Evolutionary conservation across 2,113 vertebrate species (phyloP), one percentile per base, ranked within the genome.

Genomic region (Cinclus cinclus): DNA sequence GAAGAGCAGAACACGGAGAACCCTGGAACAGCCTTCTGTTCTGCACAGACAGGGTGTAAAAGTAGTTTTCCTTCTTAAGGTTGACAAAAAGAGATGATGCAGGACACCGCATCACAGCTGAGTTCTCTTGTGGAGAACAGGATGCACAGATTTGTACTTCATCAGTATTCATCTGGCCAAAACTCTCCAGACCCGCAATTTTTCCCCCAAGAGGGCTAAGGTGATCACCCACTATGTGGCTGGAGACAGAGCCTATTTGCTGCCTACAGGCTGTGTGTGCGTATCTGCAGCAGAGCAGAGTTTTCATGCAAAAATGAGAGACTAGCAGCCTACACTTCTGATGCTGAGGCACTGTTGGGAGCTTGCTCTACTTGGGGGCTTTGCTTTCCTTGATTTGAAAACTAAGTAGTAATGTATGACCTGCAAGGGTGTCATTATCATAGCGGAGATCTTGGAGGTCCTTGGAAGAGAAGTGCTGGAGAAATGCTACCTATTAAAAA

Each of bases 401-500:
- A 68, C 20, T 42, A 55, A 18, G 60, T 18, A 92, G 41, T 52
- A 73, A 81, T 41, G n/a, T 35, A 76, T 41, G 78, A 95, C 33
- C 69, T 83, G 44, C 46, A 59, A 87, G 52, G 37, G 47, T 70
- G 68, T 74, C 35, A 50, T 74, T 69, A 90, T 53, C 55, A 50
- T 16, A 55, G 35, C 64, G 73, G 75, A 74, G 56, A 74, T 83
- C 90, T 55, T 42, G 53, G 59, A 86, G 75, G 44, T 90, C 35
- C 35, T 67, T 68, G 68, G 75, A 73, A 91, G 49, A 84, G 50
- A 86, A 89, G 11, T 52, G 68, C 50, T 69, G 27, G 52, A 90
- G 94, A 95, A 96, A 91, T 87, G 41, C 79, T 88, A 49, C 46
- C 50, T 85, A 74, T 81, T 67, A 91, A 95, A 92, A 94, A 92